Conservation (phyloP, 2,888 invertebrate genomes). For the Iphiclides podalirius region DNA sequence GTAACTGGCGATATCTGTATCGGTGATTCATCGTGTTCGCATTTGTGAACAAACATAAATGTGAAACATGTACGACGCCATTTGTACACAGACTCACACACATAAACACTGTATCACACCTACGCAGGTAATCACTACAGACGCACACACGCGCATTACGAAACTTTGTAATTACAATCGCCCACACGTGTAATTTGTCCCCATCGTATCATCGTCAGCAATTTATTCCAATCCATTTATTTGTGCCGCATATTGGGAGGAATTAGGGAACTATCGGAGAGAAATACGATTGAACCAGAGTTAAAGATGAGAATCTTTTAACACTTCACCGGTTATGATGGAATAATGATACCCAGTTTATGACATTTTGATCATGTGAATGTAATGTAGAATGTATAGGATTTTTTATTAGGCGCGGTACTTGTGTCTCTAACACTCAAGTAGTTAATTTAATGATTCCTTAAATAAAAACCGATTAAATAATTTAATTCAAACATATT, state of each 20-base stretch:
- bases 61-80: neutral
- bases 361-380: too few relatives aligned
- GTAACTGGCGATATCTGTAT: conserved; percentile 12
- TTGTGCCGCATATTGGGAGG: neutral
- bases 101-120: conserved; percentile 5
- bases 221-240: conserved; percentile 5
- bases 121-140: neutral
- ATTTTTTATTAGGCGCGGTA: too few relatives aligned
- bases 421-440: too few relatives aligned
- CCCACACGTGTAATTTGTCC: conserved; percentile 17
- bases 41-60: neutral
- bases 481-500: too few relatives aligned
- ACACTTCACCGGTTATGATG: too few relatives aligned
- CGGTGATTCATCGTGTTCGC: conserved; percentile 14
- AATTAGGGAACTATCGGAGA: conserved; percentile 4
- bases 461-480: too few relatives aligned
- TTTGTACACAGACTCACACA: neutral
- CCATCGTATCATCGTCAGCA: conserved; percentile 3
- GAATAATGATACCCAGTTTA: too few relatives aligned
- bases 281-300: neutral
- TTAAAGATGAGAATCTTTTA: neutral
- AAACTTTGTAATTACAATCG: conserved; percentile 19
- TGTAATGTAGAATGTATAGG: too few relatives aligned
- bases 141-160: conserved; percentile 1
- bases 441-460: too few relatives aligned